Conservation (phyloP, 2,888 invertebrate genomes). For the Heliconius erato region DNA sequence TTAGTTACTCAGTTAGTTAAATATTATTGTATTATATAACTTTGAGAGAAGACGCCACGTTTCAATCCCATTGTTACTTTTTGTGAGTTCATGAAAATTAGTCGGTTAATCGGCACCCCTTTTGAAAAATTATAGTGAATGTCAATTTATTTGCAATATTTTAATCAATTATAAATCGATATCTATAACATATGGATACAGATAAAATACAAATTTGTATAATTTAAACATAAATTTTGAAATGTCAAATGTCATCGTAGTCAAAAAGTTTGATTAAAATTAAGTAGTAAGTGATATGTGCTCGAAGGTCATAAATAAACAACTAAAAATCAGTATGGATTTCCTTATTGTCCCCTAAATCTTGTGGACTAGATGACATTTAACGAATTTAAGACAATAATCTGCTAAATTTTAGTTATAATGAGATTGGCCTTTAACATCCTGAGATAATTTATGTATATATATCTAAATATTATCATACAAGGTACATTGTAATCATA, state of each 20-base stretch:
- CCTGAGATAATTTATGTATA: not conserved
- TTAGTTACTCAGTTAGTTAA: constrained; percentile 54
- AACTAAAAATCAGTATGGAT: not conserved
- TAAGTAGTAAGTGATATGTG: not conserved
- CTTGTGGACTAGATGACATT: not conserved
- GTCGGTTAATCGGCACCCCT: constrained; percentile 57
- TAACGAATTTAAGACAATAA: not conserved
- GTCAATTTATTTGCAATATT: constrained; percentile 46
- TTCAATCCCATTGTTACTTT: constrained; percentile 44
- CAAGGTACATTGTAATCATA: not conserved
- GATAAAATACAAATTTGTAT: not conserved
- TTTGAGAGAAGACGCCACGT: constrained; percentile 38
- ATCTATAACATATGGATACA: not conserved
- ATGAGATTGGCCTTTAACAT: not conserved
- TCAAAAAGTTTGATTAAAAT: not conserved
- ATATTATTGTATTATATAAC: constrained; percentile 44
- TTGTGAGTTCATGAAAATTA: constrained; percentile 59
- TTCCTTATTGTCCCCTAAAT: constrained; percentile 16
- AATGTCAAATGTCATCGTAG: constrained; percentile 25
- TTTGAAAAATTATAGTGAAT: constrained; percentile 8
- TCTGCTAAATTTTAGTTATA: not conserved
- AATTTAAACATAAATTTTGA: not conserved
- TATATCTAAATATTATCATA: not conserved
- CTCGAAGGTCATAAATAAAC: not conserved
- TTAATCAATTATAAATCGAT: not conserved